Conservation (phyloP, 2,113 vertebrate genomes). For the Cynoglossus semilaevis region DNA sequence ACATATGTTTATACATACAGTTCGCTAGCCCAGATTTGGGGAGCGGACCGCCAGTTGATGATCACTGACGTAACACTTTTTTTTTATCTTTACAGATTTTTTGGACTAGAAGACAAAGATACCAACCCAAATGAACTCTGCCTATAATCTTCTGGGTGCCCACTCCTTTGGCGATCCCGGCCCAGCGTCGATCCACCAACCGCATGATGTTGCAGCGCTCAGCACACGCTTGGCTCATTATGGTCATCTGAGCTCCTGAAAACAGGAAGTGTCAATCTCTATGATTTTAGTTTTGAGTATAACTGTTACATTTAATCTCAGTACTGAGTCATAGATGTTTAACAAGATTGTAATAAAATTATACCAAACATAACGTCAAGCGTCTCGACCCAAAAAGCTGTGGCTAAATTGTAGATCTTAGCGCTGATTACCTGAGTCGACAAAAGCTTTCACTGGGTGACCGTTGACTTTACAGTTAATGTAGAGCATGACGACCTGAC, state of each 20-base stretch:
- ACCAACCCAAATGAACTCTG: slow-evolving; percentile 91
- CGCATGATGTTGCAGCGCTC: slow-evolving; percentile 99
- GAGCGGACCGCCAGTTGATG: too few species aligned
- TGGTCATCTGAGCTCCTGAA: slow-evolving; percentile 98
- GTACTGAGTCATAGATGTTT: too few species aligned
- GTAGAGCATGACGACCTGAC: slow-evolving; percentile 99
- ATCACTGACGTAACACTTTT: too few species aligned
- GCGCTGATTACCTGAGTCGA: slow-evolving; percentile 88
- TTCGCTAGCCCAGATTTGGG: too few species aligned
- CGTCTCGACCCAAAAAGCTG: not conserved
- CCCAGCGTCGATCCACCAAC: slow-evolving; percentile 95
- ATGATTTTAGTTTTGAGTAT: not conserved
- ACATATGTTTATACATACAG: not conserved
- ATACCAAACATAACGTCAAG: too few species aligned
- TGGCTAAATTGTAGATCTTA: too few species aligned
- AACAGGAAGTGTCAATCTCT: not conserved
- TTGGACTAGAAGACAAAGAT: not conserved
- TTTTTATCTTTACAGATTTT: not conserved
- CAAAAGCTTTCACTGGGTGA: slow-evolving; percentile 97
- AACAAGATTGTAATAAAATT: too few species aligned
- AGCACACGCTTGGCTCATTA: slow-evolving; percentile 98
- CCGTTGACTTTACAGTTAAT: slow-evolving; percentile 99
- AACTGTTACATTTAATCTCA: too few species aligned
- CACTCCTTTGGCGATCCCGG: slow-evolving; percentile 95
- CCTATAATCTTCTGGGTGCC: slow-evolving; percentile 98